These are phyloP conservation scores for Microctenopoma steveboyesi DNA, from an alignment of 2,797 vertebrate genomes.

Conservation along the genomic window DNA sequence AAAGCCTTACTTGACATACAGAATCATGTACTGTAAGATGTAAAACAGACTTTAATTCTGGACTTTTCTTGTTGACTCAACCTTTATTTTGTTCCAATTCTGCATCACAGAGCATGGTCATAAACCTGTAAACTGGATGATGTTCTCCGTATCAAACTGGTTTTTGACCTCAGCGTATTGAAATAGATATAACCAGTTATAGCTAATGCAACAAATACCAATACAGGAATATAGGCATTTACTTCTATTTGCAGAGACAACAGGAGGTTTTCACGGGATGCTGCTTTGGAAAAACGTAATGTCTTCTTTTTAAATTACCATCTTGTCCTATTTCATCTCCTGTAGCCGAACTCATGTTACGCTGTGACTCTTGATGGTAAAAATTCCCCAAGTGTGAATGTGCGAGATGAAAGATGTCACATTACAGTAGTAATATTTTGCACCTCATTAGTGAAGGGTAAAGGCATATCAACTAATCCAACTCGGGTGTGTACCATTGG, in stretches of 20 bases:
- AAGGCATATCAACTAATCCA: constrained; percentile 28
- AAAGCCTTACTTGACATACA: constrained; percentile 42
- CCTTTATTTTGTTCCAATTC: constrained; percentile 12
- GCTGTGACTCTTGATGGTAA: constrained; percentile 16
- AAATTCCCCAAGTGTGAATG: constrained; percentile 2
- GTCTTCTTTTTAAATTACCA: constrained; percentile 11
- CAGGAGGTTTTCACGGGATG: neutral
- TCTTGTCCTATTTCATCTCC: constrained; percentile 12
- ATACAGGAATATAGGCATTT: constrained; percentile 12
- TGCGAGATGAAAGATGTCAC: constrained; percentile 15
- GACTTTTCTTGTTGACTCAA: constrained; percentile 5
- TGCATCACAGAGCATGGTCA: constrained; percentile 23
- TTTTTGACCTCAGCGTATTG: constrained; percentile 23
- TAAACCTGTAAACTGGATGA: constrained; percentile 40
- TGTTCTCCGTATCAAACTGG: constrained; percentile 50
- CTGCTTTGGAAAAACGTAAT: constrained; percentile 7
- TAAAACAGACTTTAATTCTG: constrained; percentile 17
- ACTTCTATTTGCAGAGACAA: neutral
- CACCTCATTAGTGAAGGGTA: constrained; percentile 25
- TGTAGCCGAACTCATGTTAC: neutral
- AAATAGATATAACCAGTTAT: constrained; percentile 11
- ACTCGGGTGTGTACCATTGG: constrained; percentile 42
- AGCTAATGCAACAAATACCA: constrained; percentile 16
- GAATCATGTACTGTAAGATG: constrained; percentile 50
- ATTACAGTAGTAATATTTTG: neutral